Evolutionary conservation across 2,888 invertebrate species (phyloP), one percentile per base, ranked within the genome.

Genomic region (Elmis aenea): DNA sequence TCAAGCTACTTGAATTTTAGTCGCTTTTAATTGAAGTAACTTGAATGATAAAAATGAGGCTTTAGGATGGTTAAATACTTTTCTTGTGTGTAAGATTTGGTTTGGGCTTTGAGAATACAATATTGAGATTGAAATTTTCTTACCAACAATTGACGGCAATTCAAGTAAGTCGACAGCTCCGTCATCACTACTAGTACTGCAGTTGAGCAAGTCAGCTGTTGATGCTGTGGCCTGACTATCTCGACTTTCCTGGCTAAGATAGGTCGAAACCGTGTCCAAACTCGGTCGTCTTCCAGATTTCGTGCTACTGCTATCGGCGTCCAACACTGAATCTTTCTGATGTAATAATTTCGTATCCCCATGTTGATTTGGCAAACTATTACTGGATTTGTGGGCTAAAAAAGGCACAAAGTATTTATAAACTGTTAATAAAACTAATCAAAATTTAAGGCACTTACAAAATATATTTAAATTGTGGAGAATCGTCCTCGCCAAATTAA

Each of bases 181-280:
- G 47, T 64, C 65, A 33, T 61, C 63, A 31, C 55, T 57, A 39
- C 61, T 62, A 3, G 56, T 57, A 38, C 59, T 60, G 33, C 61
- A 66, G 43, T 64, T 62, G 5, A 67, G 51, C 13, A 67, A 51
- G 50, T 67, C 66, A 0, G 64, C 60, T 0, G 66, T 65, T 5
- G 66, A 67, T 3, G 62, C 55, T 8, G 65, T 63, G 2, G 62
- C 62, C 46, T 63, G 65, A 55, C 81, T 81, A 46, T 81, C 82
- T 62, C 83, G 80, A 70, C 85, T 87, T 66, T 87, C 88, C 50
- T 84, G 88, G 62, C 89, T 89, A 53, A 90, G 75, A 72, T 90
- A 90, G 0, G 90, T 90, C 38, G 89, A 89, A 15, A 90, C 86
- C 6, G 90, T 90, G 64, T 90, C 90, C 23, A 89, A 81, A 62